Evolutionary conservation across 2,888 invertebrate species (phyloP).

Genomic region (Poecilobothrus nobilitatus): DNA sequence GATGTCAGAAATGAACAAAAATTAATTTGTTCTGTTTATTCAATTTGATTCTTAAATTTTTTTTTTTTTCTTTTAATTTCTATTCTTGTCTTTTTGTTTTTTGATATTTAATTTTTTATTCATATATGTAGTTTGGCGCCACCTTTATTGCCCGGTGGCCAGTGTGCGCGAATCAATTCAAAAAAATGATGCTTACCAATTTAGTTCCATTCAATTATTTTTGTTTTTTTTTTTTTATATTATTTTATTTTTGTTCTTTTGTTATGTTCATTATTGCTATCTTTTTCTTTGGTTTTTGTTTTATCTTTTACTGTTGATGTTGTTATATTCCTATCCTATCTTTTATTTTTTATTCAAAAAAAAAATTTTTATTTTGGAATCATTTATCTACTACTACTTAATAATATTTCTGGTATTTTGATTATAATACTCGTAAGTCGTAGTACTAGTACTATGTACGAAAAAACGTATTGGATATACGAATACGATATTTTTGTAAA

Average conservation of each 20-base stretch:
- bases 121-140: conserved; percentile 16
- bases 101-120: background rate
- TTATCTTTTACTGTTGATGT: background rate
- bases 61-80: background rate
- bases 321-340: too few species aligned
- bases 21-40: background rate
- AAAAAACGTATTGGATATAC: too few species aligned
- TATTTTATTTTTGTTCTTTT: conserved; percentile 7
- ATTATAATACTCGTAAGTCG: too few species aligned
- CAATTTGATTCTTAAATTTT: background rate
- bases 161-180: conserved; percentile 14
- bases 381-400: too few species aligned
- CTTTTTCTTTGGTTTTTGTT: background rate
- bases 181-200: background rate
- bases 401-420: too few species aligned
- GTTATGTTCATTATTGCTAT: background rate
- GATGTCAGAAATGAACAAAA: background rate
- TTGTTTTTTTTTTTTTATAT: background rate
- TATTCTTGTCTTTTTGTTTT: background rate
- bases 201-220: conserved; percentile 7
- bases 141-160: conserved; percentile 19
- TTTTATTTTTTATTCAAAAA: too few species aligned
- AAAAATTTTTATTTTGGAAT: too few species aligned
- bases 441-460: too few species aligned
- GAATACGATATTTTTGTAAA: too few species aligned